Base-by-base conservation (phyloP, 2,797 vertebrate genomes). In the Gambusia yucatana region DNA sequence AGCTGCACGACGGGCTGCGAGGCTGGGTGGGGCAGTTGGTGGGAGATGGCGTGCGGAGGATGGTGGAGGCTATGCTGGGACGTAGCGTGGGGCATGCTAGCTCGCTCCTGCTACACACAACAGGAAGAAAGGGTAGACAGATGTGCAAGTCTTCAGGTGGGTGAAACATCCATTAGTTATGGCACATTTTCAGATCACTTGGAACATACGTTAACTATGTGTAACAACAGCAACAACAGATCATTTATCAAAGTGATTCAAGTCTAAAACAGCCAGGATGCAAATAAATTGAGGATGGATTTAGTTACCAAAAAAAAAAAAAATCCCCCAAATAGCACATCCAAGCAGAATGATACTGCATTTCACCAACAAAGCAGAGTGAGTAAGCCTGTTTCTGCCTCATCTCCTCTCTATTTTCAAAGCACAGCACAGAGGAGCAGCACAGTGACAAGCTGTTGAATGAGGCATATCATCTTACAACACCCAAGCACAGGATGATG, bases 381-480 rank as follows among this genome's bases (percentile, higher is more conserved):
- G 87, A 92, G 71, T 84, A 80, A 85, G 85, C 84, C 83, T 84
- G 86, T 86, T 90, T 90, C 85, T 82, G 81, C 79, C 77, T 87
- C 86, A 78, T 76, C 79, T 43, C 65, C 77, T 70, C 79, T 82
- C 80, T 91, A 82, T 89, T 93, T 85, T 82, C 76, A 72, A 85
- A 79, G 80, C 59, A 80, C 46, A 43, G 80, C 79, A 77, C 46
- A 80, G 78, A 84, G 87, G 87, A 87, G 82, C 48, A 41, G 81
- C 81, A 77, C 46, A 80, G 79, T 84, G 87, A 83, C 84, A 87
- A 90, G 89, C 86, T 91, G 89, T 79, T 88, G 87, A 94, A 92
- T 84, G 82, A 48, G 78, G 73, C 81, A 10, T 78, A 86, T 90
- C 88, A 85, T 91, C 85, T 90, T 82, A 86, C 87, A 90, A 43